A percentile compares a stretch with the other conserved stretches of the same genome.
These are phyloP conservation scores for Tiliqua scincoides DNA, from an alignment of 2,113 vertebrate species.

Conservation along the genomic window DNA sequence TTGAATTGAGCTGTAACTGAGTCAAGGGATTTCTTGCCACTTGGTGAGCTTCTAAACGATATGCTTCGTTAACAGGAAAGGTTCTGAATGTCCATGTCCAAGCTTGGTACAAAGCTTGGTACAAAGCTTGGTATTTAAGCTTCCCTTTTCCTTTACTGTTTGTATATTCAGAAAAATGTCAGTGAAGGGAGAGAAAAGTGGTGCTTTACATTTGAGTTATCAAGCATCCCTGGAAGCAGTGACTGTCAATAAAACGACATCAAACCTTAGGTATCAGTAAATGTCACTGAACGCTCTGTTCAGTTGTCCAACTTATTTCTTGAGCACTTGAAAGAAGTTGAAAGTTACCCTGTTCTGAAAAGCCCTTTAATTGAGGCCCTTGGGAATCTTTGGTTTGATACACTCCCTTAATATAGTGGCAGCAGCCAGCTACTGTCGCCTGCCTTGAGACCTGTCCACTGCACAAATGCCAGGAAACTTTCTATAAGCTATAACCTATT, in stretches of 20 bases:
- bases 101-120: background rate
- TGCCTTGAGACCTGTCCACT: background rate
- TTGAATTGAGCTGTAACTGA: background rate
- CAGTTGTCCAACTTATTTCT: background rate
- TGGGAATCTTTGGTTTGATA: conserved; percentile 13
- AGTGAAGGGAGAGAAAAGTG: background rate
- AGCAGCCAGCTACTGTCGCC: background rate
- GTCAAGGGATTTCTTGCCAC: background rate
- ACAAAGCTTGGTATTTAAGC: background rate
- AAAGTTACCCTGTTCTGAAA: background rate
- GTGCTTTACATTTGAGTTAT: background rate
- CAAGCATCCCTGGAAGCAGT: background rate
- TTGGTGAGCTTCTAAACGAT: background rate
- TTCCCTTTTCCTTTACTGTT: conserved; percentile 1
- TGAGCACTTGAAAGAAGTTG: background rate
- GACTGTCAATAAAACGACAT: conserved; percentile 17
- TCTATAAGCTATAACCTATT: background rate
- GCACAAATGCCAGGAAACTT: background rate
- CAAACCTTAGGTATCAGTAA: background rate
- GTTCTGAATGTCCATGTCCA: background rate
- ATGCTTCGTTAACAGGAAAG: background rate
- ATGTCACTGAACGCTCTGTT: conserved; percentile 1
- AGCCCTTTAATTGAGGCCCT: background rate
- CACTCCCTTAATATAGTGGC: background rate
- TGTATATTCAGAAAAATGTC: background rate